Percentiles rank a stretch among this genome's conserved stretches.
These are phyloP conservation scores for Ptychadena robeensis DNA, from an alignment of 2,797 vertebrate genomes.

Conservation along the genomic window DNA sequence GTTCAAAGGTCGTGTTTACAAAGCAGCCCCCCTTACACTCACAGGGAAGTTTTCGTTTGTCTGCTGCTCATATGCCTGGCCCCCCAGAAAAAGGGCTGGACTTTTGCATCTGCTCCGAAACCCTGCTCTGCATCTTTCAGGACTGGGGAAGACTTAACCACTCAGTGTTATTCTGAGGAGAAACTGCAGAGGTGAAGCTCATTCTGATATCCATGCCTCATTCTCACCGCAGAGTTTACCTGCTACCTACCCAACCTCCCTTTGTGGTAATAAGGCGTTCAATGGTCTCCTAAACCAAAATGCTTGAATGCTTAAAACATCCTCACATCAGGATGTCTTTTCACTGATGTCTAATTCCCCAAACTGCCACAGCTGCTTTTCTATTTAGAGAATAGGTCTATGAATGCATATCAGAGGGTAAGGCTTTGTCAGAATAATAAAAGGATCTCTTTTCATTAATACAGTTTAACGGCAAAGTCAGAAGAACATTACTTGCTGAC, in stretches of 20 bases:
- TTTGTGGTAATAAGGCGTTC: constrained; percentile 15
- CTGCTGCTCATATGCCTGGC: constrained; percentile 35
- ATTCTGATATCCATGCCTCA: constrained; percentile 41
- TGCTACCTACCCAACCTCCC: neutral
- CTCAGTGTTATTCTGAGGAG: constrained; percentile 10
- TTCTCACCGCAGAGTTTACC: neutral
- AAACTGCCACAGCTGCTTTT: neutral
- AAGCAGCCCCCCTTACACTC: constrained; percentile 21
- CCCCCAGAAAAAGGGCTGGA: constrained; percentile 57
- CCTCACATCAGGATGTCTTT: constrained; percentile 7
- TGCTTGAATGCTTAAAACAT: constrained; percentile 23
- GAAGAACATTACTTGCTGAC: too few relatives aligned
- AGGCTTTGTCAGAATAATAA: neutral
- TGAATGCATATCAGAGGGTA: constrained; percentile 1
- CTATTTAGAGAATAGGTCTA: constrained; percentile 29
- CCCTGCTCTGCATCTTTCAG: constrained; percentile 36
- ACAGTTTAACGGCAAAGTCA: neutral
- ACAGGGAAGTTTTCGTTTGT: constrained; percentile 23
- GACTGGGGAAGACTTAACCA: constrained; percentile 16
- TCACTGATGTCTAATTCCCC: constrained; percentile 9
- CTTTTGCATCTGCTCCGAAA: constrained; percentile 49
- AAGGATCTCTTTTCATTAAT: constrained; percentile 1
- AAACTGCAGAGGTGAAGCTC: constrained; percentile 33
- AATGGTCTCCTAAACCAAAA: constrained; percentile 11
- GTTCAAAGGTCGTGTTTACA: constrained; percentile 57